Evolutionary conservation across 1,140 invertebrate genomes (phyloP), one percentile per base, ranked within the genome.

Genomic region (Sycobia sp.): DNA sequence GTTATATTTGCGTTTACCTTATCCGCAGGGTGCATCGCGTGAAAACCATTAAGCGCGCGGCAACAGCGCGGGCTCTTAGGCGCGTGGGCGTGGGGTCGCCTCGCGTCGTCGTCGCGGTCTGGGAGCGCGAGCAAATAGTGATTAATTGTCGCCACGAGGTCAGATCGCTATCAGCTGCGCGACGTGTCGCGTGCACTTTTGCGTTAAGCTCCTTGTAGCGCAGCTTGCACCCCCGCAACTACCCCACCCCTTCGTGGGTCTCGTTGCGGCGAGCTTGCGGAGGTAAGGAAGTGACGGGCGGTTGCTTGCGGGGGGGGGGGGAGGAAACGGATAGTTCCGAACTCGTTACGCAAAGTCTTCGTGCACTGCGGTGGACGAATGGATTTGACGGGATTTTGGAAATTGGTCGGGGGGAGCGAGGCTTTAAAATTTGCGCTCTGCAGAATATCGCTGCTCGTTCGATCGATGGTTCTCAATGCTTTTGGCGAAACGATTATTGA

Each of bases 31-130:
- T 23, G 47, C 39, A 65, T 67, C 66, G 65, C 57, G 67, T 64
- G 55, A 65, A 67, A 69, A 65, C 67, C 62, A 51, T 69, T 67
- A 67, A 47, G 13, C 46, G 11, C 13, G 51, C 20, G n/a, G 41
- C 38, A 3, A 36, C 20, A 14, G 41, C 38, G 7, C 32, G 32
- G 9, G 16, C 43, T 46, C 43, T 7, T 46, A 9, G 43, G 7
- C 43, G 43, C 20, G 16, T 4, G 16, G 16, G 43, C 43, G 4
- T 4, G n/a, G n/a, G 9, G 22, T 47, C 7, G 0, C 13, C 41
- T 22, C 1, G 18, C 18, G 18, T 11, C 39, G 16, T 41, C 39
- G 3, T 41, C 20, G 3, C 16, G 36, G 38, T n/a, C 13, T 14
- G 14, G 38, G 11, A 3, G n/a, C n/a, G 16, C 14, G 27, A 56